phyloP scores from a whole-genome alignment of 2,797 vertebrate genomes.

The Enteromius trimaculatus region DNA sequence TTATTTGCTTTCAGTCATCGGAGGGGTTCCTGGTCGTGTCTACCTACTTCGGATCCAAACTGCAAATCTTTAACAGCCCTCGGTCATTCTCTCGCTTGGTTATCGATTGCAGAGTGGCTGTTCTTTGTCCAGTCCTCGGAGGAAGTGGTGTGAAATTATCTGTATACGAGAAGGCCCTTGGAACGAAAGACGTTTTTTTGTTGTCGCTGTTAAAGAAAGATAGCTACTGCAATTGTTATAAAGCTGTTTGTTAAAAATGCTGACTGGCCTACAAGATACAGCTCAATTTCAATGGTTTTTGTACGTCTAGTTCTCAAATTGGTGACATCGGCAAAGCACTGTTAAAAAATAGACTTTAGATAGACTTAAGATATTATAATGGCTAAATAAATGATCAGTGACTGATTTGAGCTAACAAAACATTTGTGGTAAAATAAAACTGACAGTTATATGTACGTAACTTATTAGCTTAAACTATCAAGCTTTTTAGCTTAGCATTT shows the following conservation, averaged over 20 bases:
- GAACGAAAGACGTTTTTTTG: conserved; percentile 58
- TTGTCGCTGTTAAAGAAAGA: conserved; percentile 50
- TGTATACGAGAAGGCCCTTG: conserved; percentile 66
- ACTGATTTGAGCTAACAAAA: neutral
- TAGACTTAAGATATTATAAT: neutral
- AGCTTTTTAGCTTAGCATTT: conserved; percentile 1
- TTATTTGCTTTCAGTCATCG: conserved; percentile 78
- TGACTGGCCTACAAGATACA: conserved; percentile 20
- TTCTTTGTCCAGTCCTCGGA: conserved; percentile 67
- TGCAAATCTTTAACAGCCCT: conserved; percentile 60
- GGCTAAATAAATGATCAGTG: neutral
- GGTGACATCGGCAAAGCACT: neutral
- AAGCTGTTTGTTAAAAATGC: conserved; percentile 21
- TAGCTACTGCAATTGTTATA: conserved; percentile 50
- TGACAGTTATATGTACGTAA: neutral
- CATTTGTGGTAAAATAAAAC: neutral
- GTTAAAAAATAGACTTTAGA: neutral
- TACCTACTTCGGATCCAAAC: conserved; percentile 69
- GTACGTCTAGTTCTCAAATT: neutral
- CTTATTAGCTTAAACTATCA: neutral
- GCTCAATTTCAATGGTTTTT: neutral
- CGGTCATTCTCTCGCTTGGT: conserved; percentile 65
- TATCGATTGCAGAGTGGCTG: conserved; percentile 70
- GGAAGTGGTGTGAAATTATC: conserved; percentile 60
- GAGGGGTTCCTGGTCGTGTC: conserved; percentile 69